Percentiles rank a stretch among this genome's conserved stretches.
Conservation (phyloP, 2,888 invertebrate species). For the Tigriopus californicus region DNA sequence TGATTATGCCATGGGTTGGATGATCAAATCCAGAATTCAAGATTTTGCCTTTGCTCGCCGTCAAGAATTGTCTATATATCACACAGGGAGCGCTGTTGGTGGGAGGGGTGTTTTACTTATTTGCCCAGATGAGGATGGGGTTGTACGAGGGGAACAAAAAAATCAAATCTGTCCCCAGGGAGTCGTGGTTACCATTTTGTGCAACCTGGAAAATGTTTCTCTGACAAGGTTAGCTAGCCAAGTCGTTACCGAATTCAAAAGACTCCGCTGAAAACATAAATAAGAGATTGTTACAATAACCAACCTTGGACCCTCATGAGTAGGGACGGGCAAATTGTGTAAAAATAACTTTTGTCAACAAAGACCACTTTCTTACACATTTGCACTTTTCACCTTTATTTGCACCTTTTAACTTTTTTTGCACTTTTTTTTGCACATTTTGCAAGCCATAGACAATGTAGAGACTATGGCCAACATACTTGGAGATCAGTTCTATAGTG, state of each 20-base stretch:
- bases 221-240: conserved; percentile 26
- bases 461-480: no score
- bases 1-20: conserved; percentile 32
- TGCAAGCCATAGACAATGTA: no score
- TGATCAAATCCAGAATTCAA: conserved; percentile 24
- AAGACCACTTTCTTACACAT: no score
- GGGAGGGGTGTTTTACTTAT: conserved; percentile 33
- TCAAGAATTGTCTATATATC: conserved; percentile 26
- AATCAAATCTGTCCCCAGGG: conserved; percentile 24
- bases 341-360: no score
- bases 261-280: no score
- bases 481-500: no score
- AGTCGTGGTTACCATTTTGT: conserved; percentile 31
- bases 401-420: no score
- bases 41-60: conserved; percentile 24
- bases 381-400: no score
- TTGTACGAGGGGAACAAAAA: conserved; percentile 8
- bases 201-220: conserved; percentile 28
- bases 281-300: no score
- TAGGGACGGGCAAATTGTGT: no score
- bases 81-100: conserved; percentile 38
- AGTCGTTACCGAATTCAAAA: conserved; percentile 22
- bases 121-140: conserved; percentile 23
- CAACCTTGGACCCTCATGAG: no score
- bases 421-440: no score